These are phyloP conservation scores for Ectemnius continuus DNA, from an alignment of 2,888 invertebrate genomes.

Conservation along the genomic window DNA sequence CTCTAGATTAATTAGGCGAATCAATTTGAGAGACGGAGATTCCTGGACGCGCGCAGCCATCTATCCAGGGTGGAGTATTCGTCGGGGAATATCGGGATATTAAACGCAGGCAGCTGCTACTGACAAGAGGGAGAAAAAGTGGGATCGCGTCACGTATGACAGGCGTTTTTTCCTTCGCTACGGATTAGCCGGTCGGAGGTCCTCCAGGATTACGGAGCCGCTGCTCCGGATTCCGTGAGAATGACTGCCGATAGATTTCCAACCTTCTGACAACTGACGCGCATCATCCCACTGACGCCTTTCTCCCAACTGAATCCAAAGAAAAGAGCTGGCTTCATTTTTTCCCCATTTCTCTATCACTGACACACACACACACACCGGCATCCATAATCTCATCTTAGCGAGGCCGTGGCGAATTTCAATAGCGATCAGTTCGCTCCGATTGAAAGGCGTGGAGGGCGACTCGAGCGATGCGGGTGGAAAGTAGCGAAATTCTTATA, in stretches of 20 bases:
- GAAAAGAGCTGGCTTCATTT: too few relatives aligned
- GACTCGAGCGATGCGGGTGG: neutral
- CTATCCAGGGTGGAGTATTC: too few relatives aligned
- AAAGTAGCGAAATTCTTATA: neutral
- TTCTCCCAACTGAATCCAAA: neutral
- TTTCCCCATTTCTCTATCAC: too few relatives aligned
- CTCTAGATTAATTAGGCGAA: too few relatives aligned
- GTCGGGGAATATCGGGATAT: neutral
- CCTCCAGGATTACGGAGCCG: constrained; percentile 24
- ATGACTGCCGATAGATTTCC: neutral
- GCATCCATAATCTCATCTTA: neutral
- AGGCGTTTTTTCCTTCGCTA: constrained; percentile 12
- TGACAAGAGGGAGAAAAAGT: constrained; percentile 14
- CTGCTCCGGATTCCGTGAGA: neutral
- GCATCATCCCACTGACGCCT: neutral
- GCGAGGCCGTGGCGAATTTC: neutral
- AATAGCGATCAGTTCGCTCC: neutral
- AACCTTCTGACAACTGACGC: neutral
- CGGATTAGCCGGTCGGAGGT: constrained; percentile 24
- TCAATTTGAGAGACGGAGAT: too few relatives aligned
- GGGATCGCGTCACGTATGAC: constrained; percentile 35
- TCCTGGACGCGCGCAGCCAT: too few relatives aligned
- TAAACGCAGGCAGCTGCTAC: constrained; percentile 27
- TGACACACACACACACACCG: too few relatives aligned
- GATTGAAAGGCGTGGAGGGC: neutral